Percentiles rank a stretch among this genome's conserved stretches.
Conservation (phyloP, 2,113 vertebrate genomes). For the human region GRCh38 chr15:56687501-56688000, state of each 20-base stretch:
- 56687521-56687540: background rate
- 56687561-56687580: background rate
- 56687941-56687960: slow-evolving; percentile 7
- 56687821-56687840: background rate
- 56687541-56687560: background rate
- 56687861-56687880: background rate
- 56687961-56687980: background rate
- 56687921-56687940: background rate
- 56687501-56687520: background rate
- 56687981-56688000: background rate
- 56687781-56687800: background rate
- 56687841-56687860: background rate
- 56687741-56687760: background rate
- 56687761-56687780: background rate
- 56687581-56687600: background rate
- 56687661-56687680: background rate
- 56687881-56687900: background rate
- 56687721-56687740: background rate
- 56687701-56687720: slow-evolving; percentile 1
- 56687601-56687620: background rate
- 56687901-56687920: background rate
- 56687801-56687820: background rate
- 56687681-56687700: background rate
- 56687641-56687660: background rate
- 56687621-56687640: background rate